Percentiles rank a stretch among this genome's conserved stretches.
Evolutionary conservation across 2,888 invertebrate genomes (phyloP).

Genomic region (Ormyrus rosae): DNA sequence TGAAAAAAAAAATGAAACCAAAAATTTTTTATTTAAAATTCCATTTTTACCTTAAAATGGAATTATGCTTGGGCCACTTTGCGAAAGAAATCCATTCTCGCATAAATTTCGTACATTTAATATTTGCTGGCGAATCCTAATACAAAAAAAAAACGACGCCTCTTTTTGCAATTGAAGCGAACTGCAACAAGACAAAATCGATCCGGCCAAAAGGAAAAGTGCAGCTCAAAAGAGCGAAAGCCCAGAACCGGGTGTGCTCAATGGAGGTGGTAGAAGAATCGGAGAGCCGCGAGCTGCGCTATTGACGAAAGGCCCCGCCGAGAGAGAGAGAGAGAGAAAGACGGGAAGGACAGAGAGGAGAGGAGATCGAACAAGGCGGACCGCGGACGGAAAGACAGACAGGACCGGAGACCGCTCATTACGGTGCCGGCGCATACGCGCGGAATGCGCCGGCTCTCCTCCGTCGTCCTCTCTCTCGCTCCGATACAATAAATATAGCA

Average conservation of each 20-base stretch:
- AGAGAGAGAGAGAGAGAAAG: constrained; percentile 40
- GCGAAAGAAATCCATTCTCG: too few relatives aligned
- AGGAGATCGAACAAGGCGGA: constrained; percentile 60
- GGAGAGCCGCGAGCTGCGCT: background rate
- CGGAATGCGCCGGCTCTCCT: constrained; percentile 71
- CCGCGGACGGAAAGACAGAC: constrained; percentile 71
- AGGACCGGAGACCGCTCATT: constrained; percentile 73
- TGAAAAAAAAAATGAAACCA: too few relatives aligned
- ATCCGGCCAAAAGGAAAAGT: background rate
- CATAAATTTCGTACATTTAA: too few relatives aligned
- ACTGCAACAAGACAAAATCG: background rate
- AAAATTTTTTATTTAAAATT: too few relatives aligned
- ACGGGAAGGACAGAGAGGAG: constrained; percentile 40
- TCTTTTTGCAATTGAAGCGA: too few relatives aligned
- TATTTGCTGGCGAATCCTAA: too few relatives aligned
- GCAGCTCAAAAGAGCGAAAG: background rate
- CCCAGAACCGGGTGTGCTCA: background rate
- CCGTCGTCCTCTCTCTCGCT: constrained; percentile 45
- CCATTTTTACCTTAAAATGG: too few relatives aligned
- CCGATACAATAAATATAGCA: constrained; percentile 73
- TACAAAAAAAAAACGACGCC: too few relatives aligned
- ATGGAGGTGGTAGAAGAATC: constrained; percentile 16
- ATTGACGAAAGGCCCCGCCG: background rate
- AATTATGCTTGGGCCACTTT: too few relatives aligned
- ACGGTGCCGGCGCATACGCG: constrained; percentile 72